These are phyloP conservation scores for Leptinotarsa lineolata DNA, from an alignment of 1,140 invertebrate genomes.

Conservation along the genomic window DNA sequence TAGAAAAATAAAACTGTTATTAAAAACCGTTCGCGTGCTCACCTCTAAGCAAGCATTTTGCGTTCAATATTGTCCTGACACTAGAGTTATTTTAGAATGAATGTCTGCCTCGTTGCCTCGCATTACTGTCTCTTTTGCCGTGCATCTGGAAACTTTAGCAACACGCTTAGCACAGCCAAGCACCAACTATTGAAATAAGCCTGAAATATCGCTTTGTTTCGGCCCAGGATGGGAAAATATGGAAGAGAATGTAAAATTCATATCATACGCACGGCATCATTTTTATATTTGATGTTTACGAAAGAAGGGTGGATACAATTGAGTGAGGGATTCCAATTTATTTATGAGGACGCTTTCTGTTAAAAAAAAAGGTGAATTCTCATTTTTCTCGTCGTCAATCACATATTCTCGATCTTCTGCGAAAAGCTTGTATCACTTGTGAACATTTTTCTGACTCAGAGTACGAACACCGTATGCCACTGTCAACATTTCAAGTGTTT, in stretches of 20 bases:
- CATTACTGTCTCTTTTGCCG: conserved; percentile 4
- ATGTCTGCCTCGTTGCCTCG: not conserved
- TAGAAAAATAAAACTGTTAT: too few relatives aligned
- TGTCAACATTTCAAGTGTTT: too few relatives aligned
- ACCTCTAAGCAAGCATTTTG: not conserved
- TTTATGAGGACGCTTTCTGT: too few relatives aligned
- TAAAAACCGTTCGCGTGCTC: not conserved
- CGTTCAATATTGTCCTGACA: not conserved
- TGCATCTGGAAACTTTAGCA: conserved; percentile 5
- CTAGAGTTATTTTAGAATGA: not conserved
- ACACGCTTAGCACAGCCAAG: conserved; percentile 25
- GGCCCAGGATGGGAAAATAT: conserved; percentile 1
- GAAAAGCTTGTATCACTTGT: too few relatives aligned
- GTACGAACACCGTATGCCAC: too few relatives aligned
- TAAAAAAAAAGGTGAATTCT: too few relatives aligned
- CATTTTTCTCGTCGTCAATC: too few relatives aligned
- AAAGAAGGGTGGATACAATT: too few relatives aligned
- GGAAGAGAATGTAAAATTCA: not conserved
- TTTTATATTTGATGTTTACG: too few relatives aligned
- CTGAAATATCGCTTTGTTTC: conserved; percentile 1
- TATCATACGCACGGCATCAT: not conserved
- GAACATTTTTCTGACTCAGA: too few relatives aligned
- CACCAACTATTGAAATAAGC: conserved; percentile 15
- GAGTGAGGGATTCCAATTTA: too few relatives aligned
- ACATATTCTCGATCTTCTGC: too few relatives aligned